These are phyloP conservation scores for Axinella damicornis DNA, from an alignment of 37 sponge, comb jelly and placozoan genomes.

Conservation along the genomic window DNA sequence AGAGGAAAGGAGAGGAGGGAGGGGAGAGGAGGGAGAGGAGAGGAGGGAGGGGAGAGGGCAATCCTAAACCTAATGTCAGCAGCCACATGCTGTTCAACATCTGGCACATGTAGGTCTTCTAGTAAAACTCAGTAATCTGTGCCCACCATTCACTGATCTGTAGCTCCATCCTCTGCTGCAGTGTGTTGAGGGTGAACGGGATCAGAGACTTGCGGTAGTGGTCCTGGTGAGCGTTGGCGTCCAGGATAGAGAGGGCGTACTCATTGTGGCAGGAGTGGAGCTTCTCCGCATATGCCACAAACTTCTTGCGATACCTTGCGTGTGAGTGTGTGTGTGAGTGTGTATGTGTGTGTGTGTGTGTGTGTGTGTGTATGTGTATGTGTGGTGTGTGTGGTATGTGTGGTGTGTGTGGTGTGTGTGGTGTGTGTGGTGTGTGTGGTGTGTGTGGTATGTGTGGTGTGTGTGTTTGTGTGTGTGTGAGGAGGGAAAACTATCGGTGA, in stretches of 20 bases:
- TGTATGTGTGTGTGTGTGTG: no score
- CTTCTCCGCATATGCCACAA: constrained; percentile 49
- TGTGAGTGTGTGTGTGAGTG: no score
- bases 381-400: no score
- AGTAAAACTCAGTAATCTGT: not conserved
- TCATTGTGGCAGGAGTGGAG: constrained; percentile 81
- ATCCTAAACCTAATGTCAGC: no score
- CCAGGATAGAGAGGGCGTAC: constrained; percentile 64
- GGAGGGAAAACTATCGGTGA: no score
- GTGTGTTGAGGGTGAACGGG: constrained; percentile 72
- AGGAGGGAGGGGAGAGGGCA: not conserved
- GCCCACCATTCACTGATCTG: constrained; percentile 73
- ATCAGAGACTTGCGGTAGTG: constrained; percentile 33
- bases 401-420: no score
- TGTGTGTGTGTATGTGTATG: no score
- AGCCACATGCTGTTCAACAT: no score
- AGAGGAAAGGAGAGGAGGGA: not conserved
- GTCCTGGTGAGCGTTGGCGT: constrained; percentile 77
- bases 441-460: no score
- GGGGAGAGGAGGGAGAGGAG: not conserved
- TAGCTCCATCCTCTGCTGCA: constrained; percentile 75
- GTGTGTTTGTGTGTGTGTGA: no score
- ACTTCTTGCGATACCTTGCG: constrained; percentile 55
- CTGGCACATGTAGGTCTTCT: no score
- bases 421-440: no score